Base-by-base conservation (phyloP, 1,140 invertebrate genomes). In the Lasioglossum baleicum region DNA sequence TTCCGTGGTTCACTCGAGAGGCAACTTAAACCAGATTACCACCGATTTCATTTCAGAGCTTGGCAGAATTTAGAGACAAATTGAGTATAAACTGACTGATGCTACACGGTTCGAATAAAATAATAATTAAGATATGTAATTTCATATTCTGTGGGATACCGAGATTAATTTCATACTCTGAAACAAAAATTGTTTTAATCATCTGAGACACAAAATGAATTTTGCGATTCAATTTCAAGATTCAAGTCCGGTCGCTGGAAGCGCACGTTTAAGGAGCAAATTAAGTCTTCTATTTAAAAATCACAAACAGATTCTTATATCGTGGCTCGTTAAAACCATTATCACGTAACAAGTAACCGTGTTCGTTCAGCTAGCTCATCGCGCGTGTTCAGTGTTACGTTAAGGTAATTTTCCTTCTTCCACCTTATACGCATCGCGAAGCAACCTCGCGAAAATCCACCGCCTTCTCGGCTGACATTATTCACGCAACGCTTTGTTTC, bases 321-420 rank as follows among this genome's bases (percentile, higher is more conserved):
- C 44, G 31, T 42, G 22, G 20, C 35, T 78, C 35, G 44, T 78
- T 73, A 42, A 64, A 71, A 72, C 17, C 0, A 78, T 78, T 65
- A 72, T 78, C 69, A 78, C 76, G 76, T 78, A 78, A 78, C 69
- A 17, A 31, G 48, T 67, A 67, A 67, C 53, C 75, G 11, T 58
- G 48, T 65, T 65, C 35, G 56, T 78, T 58, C 60, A 72, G 69
- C 31, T 73, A 56, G 48, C 69, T 72, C 31, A 64, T 64, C 69
- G 44, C 7, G 48, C 22, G 17, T 22, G 0, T n/a, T 56, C 35
- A 64, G 6, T 60, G 66, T 65, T 71, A 35, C 48, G 65, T 75
- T 60, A 15, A 42, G 8, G 63, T 68, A 75, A 77, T 84, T 81
- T 81, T 66, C 64, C 69, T 76, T 60, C 53, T 56, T 72, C 51